Conservation (phyloP, 35 echinoderm and acorn worm species). For the Eucidaris tribuloides region DNA sequence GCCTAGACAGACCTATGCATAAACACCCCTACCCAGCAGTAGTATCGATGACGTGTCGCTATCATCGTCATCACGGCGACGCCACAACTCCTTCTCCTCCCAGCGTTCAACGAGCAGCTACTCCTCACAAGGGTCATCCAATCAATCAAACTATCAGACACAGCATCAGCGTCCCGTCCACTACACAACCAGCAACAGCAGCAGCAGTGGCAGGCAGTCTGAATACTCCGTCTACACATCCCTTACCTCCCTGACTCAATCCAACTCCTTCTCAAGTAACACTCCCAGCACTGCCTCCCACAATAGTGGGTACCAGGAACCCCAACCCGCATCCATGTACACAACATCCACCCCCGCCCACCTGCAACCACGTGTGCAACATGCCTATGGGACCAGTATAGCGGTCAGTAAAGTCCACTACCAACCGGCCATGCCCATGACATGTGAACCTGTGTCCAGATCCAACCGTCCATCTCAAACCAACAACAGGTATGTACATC, state of each 20-base stretch:
- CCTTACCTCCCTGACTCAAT: conserved; percentile 36
- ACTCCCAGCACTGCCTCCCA: conserved; percentile 28
- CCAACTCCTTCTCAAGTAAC: conserved; percentile 44
- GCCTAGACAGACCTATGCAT: conserved; percentile 19
- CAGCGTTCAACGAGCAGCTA: conserved; percentile 79
- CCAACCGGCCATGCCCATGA: conserved; percentile 87
- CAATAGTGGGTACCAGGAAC: conserved; percentile 28
- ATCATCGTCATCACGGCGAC: conserved; percentile 1
- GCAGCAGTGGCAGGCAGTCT: conserved; percentile 2
- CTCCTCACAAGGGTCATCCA: conserved; percentile 56
- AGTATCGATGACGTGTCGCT: conserved; percentile 15
- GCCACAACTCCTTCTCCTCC: conserved; percentile 74
- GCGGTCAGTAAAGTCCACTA: conserved; percentile 94
- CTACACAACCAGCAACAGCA: conserved; percentile 29
- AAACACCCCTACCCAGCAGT: conserved; percentile 1
- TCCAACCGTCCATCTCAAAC: conserved; percentile 58
- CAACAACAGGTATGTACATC: conserved; percentile 38
- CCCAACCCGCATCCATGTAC: conserved; percentile 79
- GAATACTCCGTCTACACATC: conserved; percentile 39
- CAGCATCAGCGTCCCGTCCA: background rate
- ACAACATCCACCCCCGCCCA: conserved; percentile 74
- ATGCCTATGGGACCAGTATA: conserved; percentile 75
- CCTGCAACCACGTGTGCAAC: conserved; percentile 53
- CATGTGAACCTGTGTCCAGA: conserved; percentile 91
- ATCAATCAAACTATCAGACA: conserved; percentile 34